phyloP scores from a whole-genome alignment of 2,888 invertebrate genomes.

The Cantharis flavilabris region DNA sequence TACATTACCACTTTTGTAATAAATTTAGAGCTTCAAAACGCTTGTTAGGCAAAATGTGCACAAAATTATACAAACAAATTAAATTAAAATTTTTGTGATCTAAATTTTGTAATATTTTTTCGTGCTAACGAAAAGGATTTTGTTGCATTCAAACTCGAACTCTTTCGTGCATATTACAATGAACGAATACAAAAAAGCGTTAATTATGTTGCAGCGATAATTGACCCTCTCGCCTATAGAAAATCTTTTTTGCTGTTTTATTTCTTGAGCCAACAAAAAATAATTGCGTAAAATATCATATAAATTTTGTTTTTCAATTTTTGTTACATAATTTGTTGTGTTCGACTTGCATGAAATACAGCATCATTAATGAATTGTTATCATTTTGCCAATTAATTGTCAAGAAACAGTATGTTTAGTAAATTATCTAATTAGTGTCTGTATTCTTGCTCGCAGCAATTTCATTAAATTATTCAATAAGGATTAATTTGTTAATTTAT shows the following conservation, averaged over 20 bases:
- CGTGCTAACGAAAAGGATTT: background rate
- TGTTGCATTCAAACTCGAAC: background rate
- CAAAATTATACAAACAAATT: background rate
- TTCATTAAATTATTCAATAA: background rate
- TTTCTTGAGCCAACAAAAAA: background rate
- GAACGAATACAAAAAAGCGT: background rate
- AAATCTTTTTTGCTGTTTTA: background rate
- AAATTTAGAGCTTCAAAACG: background rate
- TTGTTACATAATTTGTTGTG: background rate
- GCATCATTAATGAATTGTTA: background rate
- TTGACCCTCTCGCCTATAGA: background rate
- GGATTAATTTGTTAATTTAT: background rate
- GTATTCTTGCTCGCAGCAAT: background rate
- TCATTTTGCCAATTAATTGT: background rate
- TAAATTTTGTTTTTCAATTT: background rate
- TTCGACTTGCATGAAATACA: background rate
- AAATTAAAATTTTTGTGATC: background rate
- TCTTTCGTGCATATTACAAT: background rate
- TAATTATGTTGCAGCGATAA: background rate
- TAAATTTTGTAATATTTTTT: background rate
- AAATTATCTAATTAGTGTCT: background rate
- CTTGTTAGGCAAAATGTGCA: background rate
- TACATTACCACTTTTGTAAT: background rate
- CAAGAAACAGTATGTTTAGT: background rate
- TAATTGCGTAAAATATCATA: background rate